Evolutionary conservation across 2,113 vertebrate genomes (phyloP).

Genomic region (Athene cunicularia): DNA sequence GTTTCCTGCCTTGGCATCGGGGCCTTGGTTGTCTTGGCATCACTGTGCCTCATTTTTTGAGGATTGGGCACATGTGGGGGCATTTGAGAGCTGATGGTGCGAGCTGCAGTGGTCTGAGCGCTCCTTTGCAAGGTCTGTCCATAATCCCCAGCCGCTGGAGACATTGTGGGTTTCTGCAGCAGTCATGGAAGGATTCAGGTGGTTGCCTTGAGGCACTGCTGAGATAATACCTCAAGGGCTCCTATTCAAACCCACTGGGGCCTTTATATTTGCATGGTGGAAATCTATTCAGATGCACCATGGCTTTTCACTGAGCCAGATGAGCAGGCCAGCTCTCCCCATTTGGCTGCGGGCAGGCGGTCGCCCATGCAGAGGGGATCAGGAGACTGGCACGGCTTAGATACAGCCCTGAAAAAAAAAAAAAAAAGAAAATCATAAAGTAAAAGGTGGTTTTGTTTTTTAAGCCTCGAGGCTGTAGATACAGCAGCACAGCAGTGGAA

Average conservation of each 20-base stretch:
- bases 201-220: slow-evolving; percentile 48
- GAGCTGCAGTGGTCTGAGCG: background rate
- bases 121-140: background rate
- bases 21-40: background rate
- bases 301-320: background rate
- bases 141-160: background rate
- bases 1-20: slow-evolving; percentile 2
- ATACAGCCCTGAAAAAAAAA: background rate
- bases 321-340: background rate
- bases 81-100: background rate
- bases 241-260: slow-evolving; percentile 25
- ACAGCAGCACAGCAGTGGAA: background rate
- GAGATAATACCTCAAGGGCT: slow-evolving; percentile 53
- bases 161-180: background rate
- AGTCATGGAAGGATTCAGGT: slow-evolving; percentile 44
- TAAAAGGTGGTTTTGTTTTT: background rate
- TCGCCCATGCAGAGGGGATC: background rate
- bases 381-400: background rate
- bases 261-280: background rate
- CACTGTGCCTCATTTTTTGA: background rate
- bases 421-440: background rate
- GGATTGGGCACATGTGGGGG: background rate
- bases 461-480: background rate
- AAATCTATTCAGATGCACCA: background rate
- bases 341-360: background rate